Base-by-base conservation (phyloP, 2,888 invertebrate species). In the Harpagoxenus sublaevis region DNA sequence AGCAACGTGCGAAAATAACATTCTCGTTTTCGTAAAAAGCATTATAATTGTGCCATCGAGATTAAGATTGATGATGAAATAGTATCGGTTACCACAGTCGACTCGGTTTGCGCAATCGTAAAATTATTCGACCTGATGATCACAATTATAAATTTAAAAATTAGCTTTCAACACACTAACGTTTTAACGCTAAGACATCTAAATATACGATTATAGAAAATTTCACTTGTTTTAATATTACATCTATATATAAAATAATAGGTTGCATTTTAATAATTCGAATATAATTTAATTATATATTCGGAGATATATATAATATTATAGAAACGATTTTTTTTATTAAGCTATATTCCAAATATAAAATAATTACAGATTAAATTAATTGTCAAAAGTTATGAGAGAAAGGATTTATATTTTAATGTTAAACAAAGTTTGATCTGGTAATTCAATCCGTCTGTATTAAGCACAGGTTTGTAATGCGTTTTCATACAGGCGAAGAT, bases 21-120 rank as follows among this genome's bases (percentile, higher is more conserved):
- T 45, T 28, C 31, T 45, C n/a, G 8, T 18, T 18, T 74, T 74
- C 45, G n/a, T 60, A n/a, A 60, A 62, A 74, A 42, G 31, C 10
- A 35, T 62, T 62, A 31, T 31, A 74, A 74, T 60, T 57, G 10
- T 28, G 23, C 35, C 55, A 23, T 55, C 9, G 9, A 28, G 48
- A 48, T 23, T 68, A 48, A 68, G 55, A 39, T 68, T 68, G 18
- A 68, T 31, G 15, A 35, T 39, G 55, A 71, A 53, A 70, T 70
- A 70, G 0, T 71, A 39, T 53, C 12, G 23, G 55, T 53, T 71
- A 9, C n/a, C n/a, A 39, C 18, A 70, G 35, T 71, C 15, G 23
- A 39, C 51, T 53, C 1, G 18, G 12, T 53, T 51, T 35, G 53
- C n/a, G 53, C 3, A 39, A 53, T 65, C n/a, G 10, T 39, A 39